phyloP scores from a whole-genome alignment of 1,140 invertebrate species.

The Cataglyphis hispanica region DNA sequence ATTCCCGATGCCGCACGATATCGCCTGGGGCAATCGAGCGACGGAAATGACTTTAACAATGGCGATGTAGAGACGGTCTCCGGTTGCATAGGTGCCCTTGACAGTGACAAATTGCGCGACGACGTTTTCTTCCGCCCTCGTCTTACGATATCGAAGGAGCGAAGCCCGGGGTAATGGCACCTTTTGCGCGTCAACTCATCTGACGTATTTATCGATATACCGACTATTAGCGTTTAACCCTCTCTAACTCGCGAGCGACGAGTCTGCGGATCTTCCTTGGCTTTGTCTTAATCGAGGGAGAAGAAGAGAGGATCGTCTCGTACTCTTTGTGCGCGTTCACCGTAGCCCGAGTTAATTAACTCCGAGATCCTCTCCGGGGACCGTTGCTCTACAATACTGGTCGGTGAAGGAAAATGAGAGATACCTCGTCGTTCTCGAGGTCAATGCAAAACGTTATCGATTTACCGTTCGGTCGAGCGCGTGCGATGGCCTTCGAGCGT shows the following conservation, averaged over 20 bases:
- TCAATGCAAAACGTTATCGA: constrained; percentile 62
- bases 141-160: neutral
- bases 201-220: constrained; percentile 41
- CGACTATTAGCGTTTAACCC: constrained; percentile 20
- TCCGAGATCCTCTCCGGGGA: neutral
- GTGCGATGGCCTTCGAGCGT: constrained; percentile 38
- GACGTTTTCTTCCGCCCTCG: constrained; percentile 4
- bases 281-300: neutral
- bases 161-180: neutral
- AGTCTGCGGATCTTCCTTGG: neutral
- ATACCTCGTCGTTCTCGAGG: constrained; percentile 38
- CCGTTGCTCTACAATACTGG: neutral
- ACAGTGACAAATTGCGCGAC: constrained; percentile 69
- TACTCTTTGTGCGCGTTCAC: neutral
- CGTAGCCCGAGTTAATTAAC: neutral
- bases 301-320: neutral
- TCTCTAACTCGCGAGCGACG: neutral
- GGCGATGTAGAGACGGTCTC: constrained; percentile 66
- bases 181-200: constrained; percentile 26
- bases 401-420: constrained; percentile 11
- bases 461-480: constrained; percentile 51
- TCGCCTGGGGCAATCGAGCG: constrained; percentile 66
- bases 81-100: constrained; percentile 73
- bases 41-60: constrained; percentile 77
- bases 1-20: constrained; percentile 67